phyloP scores from a whole-genome alignment of 2,797 vertebrate species.

The Rhodeus uyekii region DNA sequence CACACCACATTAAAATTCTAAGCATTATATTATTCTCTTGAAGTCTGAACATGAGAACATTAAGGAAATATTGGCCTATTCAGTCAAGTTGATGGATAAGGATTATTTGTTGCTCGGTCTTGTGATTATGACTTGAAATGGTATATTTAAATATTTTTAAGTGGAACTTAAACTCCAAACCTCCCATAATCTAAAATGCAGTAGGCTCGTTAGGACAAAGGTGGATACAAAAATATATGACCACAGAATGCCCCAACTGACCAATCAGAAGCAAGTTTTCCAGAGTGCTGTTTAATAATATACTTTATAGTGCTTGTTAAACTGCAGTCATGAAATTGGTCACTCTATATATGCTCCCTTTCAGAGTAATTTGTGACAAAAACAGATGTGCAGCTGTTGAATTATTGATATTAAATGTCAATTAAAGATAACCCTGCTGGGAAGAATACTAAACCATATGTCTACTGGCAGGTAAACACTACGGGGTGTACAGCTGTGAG shows the following conservation, averaged over 20 bases:
- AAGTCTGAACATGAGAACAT: too few species aligned
- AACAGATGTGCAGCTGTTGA: conserved; percentile 35
- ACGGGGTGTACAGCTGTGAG: conserved; percentile 62
- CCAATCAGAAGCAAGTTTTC: not conserved
- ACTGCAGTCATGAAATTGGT: not conserved
- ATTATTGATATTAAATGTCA: conserved; percentile 42
- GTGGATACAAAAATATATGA: not conserved
- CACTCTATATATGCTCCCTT: not conserved
- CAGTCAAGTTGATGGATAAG: too few species aligned
- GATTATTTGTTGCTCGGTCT: too few species aligned
- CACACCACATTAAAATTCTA: too few species aligned
- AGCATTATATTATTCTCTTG: too few species aligned
- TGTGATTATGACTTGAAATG: too few species aligned
- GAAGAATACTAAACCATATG: conserved; percentile 31
- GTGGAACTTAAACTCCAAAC: too few species aligned
- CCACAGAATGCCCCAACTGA: not conserved
- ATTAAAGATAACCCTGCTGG: conserved; percentile 34
- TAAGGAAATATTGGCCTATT: too few species aligned
- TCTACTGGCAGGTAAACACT: conserved; percentile 69
- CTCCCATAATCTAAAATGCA: too few species aligned
- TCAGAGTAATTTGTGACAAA: not conserved
- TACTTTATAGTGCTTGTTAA: not conserved
- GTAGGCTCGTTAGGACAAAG: too few species aligned
- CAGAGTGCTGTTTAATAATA: not conserved
- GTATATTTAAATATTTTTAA: too few species aligned